Evolutionary conservation across 2,113 vertebrate species (phyloP), one percentile per base, ranked within the genome.

Genomic region (Rhipidura dahli): DNA sequence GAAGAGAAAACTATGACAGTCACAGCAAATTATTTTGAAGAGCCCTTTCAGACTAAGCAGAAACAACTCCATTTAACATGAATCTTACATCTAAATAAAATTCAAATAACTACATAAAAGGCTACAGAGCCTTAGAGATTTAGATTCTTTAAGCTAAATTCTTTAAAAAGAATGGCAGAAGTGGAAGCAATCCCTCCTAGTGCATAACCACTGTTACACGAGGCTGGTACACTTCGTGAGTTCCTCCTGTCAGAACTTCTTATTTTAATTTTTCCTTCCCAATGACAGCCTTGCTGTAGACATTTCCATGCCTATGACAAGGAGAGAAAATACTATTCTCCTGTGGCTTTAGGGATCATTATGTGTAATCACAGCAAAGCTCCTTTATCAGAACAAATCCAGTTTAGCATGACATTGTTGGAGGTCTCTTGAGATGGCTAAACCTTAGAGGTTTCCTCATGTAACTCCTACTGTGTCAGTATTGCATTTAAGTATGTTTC

Each of bases 351-450:
- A 79, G 65, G 51, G 78, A 96, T 96, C 81, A 84, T 96, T 93
- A 94, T 28, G n/a, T 91, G 57, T 84, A 96, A 96, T 95, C 60
- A 75, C 28, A 24, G 70, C 28, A 97, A 90, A 93, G 61, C 82
- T 87, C 44, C 87, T 90, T 89, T 83, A 95, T 87, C 73, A 85
- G 81, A 89, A 79, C 77, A 96, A 87, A 96, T 89, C 53, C 73
- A 91, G 81, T 91, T 92, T 76, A 91, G 73, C 37, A 15, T 95
- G 87, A 95, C 79, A 82, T 68, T 70, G 65, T 61, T 87, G 77
- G 83, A 93, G 72, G 73, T 89, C 91, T 84, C 94, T 47, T 37
- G 83, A 92, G 87, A 95, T 76, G 70, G 45, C 45, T 86, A 83
- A 92, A 92, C 45, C 76, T 90, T 31, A n/a, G 82, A 91, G 89